Evolutionary conservation across 2,888 invertebrate genomes (phyloP).

Genomic region (Sesia bembeciformis): DNA sequence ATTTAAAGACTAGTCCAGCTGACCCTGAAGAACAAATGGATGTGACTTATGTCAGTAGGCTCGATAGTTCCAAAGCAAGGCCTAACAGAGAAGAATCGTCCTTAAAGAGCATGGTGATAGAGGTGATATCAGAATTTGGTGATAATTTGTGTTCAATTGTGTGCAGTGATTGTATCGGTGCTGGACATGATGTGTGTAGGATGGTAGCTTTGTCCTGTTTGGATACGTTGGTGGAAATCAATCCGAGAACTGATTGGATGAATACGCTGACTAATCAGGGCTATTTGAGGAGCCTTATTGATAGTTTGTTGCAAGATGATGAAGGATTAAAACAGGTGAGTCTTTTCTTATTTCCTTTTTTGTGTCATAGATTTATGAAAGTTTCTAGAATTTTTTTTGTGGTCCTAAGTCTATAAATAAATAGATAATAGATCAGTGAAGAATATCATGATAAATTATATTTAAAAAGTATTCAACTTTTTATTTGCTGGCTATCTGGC

Average conservation of each 20-base stretch:
- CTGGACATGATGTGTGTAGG: constrained; percentile 88
- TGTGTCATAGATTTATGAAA: no score
- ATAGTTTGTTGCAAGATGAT: constrained; percentile 85
- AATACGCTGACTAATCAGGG: constrained; percentile 66
- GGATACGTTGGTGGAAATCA: constrained; percentile 84
- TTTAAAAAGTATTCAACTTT: neutral
- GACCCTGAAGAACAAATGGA: constrained; percentile 50
- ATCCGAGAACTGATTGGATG: constrained; percentile 77
- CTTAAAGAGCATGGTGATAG: constrained; percentile 53
- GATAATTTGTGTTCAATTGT: constrained; percentile 85
- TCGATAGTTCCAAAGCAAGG: constrained; percentile 74
- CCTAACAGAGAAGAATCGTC: constrained; percentile 44
- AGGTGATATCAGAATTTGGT: constrained; percentile 80
- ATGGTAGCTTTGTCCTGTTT: constrained; percentile 90
- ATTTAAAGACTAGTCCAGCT: constrained; percentile 57
- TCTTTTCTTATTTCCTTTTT: neutral
- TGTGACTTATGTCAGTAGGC: constrained; percentile 76
- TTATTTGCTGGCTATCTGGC: neutral
- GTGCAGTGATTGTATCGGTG: constrained; percentile 90
- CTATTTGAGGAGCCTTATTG: constrained; percentile 88
- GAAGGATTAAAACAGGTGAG: constrained; percentile 74
- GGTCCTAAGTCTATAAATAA: neutral
- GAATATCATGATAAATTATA: neutral
- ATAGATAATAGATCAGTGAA: neutral
- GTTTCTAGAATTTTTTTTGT: neutral